A percentile compares a stretch with the other conserved stretches of the same genome.
These are phyloP conservation scores for Brachypalpus laphriformis DNA, from an alignment of 2,888 invertebrate genomes.

Conservation along the genomic window DNA sequence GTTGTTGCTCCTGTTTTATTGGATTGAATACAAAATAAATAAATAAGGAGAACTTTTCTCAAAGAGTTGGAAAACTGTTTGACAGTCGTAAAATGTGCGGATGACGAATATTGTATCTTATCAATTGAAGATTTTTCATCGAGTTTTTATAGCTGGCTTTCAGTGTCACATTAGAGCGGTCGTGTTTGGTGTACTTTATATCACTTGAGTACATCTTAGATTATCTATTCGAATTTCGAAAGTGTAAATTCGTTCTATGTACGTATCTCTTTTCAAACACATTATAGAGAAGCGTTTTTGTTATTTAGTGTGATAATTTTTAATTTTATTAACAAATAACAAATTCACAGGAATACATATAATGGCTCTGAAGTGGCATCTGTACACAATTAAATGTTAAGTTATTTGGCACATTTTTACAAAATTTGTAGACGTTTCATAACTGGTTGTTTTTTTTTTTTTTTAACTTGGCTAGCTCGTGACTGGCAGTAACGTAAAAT, in stretches of 20 bases:
- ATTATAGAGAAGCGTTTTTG: neutral
- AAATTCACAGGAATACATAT: no score
- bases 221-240: neutral
- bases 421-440: no score
- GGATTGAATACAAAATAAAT: slow-evolving; percentile 6
- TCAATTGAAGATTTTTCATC: slow-evolving; percentile 8
- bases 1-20: neutral
- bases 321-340: no score
- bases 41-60: slow-evolving; percentile 10
- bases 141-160: slow-evolving; percentile 12
- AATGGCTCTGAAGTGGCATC: no score
- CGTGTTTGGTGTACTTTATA: neutral
- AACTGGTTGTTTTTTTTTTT: no score
- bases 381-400: no score
- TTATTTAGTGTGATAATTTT: neutral
- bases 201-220: no score
- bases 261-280: neutral
- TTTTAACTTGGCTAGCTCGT: no score
- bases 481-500: no score
- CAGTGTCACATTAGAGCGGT: neutral
- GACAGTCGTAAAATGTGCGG: slow-evolving; percentile 34
- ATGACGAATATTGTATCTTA: slow-evolving; percentile 33
- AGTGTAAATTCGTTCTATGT: neutral
- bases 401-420: no score
- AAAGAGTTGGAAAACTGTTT: slow-evolving; percentile 47